phyloP scores from a whole-genome alignment of 2,113 vertebrate species.

The Cyanoramphus novaezelandiae region DNA sequence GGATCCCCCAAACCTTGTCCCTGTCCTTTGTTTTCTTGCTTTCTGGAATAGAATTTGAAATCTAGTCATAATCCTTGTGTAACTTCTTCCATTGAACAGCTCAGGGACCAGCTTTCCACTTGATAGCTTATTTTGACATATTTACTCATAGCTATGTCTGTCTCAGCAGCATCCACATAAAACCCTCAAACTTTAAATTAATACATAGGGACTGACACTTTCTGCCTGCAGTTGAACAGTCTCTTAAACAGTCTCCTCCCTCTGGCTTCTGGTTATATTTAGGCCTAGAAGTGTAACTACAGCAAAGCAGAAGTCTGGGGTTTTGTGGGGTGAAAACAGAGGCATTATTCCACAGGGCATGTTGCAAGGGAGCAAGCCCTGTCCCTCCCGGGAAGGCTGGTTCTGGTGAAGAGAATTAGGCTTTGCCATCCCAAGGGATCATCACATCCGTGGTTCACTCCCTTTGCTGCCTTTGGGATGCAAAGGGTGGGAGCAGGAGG shows the following conservation, averaged over 20 bases:
- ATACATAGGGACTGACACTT: not conserved
- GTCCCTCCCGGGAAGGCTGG: no score
- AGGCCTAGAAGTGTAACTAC: not conserved
- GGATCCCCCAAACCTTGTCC: not conserved
- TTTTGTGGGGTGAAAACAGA: not conserved
- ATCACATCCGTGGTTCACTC: not conserved
- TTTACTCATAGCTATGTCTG: constrained; percentile 73
- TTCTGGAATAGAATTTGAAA: not conserved
- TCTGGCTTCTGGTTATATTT: not conserved
- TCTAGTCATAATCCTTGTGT: not conserved
- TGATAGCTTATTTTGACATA: constrained; percentile 75
- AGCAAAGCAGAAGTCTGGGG: not conserved
- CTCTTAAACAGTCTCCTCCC: not conserved
- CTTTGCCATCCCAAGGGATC: accelerated
- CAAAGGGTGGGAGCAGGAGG: not conserved
- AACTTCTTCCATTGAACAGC: constrained; percentile 26
- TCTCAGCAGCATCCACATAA: constrained; percentile 66
- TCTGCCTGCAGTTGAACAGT: not conserved
- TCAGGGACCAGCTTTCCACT: constrained; percentile 56
- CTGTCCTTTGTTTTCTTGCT: not conserved
- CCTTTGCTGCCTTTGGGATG: not conserved
- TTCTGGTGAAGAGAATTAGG: not conserved
- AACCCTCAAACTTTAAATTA: constrained; percentile 64
- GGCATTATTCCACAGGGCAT: not conserved
- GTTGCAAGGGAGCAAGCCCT: not conserved